Base-by-base conservation (phyloP, 2,888 invertebrate genomes). In the Tolmerus cingulatus region DNA sequence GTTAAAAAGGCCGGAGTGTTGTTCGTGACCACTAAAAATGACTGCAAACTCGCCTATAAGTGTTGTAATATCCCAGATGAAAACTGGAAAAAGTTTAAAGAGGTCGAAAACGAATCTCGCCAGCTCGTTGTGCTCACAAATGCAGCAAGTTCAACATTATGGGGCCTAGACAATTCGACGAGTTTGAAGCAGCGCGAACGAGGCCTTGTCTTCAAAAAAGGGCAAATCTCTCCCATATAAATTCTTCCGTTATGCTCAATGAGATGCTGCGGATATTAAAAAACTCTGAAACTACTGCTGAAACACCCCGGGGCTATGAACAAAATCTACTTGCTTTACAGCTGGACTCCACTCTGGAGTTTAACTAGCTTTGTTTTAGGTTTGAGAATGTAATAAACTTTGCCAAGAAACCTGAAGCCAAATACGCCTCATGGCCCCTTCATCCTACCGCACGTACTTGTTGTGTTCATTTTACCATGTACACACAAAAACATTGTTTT, bases 341-440 rank as follows among this genome's bases (percentile, higher is more conserved):
- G 16, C 27, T 5, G 51, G 51, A 51, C 79, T 46, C 51, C 51
- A 30, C 27, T 79, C 27, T 30, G 12, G 30, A 51, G 79, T 79
- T 46, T 51, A 79, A 23, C 79, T 66, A 12, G 66, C 19, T 66
- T 66, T 66, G 27, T 66, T 23, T 66, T 66, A 34, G 55, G 82
- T 82, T 82, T 66, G 57, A 82, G 66, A 82, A 82, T 57, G 82
- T 82, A 66, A 82, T 82, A 82, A 82, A 82, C 37, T 82, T 82
- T 82, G 40, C 66, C 14, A 82, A 82, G 82, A 82, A 82, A 66
- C 82, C 82, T 57, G 57, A 82, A 82, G 55, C 57, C 37, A 57
- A 37, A 82, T 57, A 82, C n/a, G 19, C 57, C 37, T 57, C 66
- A 46, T 43, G 30, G 46, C 27, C 34, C 85, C 43, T 43, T 1